phyloP scores from a whole-genome alignment of 2,113 vertebrate genomes.

The Fregata magnificens region DNA sequence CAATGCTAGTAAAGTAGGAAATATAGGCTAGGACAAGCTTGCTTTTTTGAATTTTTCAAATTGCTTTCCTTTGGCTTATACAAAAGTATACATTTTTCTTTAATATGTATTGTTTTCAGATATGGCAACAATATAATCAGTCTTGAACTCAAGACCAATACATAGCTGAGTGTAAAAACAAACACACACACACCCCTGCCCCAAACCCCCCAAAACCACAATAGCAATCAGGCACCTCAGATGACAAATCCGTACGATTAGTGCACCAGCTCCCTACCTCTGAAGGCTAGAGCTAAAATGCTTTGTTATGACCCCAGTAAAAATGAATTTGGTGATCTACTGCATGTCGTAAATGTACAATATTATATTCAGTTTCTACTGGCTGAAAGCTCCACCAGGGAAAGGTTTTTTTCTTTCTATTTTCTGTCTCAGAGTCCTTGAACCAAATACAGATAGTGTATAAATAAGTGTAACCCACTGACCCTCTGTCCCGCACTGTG shows the following conservation, averaged over 20 bases:
- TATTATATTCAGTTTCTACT: not conserved
- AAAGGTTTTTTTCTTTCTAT: constrained; percentile 7
- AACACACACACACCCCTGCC: too few species aligned
- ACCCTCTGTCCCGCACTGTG: constrained; percentile 42
- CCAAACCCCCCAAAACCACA: accelerated
- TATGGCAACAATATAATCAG: not conserved
- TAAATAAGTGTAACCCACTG: constrained; percentile 58
- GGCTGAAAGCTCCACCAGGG: not conserved
- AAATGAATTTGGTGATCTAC: constrained; percentile 43
- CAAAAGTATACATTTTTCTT: not conserved
- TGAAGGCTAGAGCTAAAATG: constrained; percentile 9
- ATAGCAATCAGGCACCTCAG: not conserved
- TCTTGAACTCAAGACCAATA: not conserved
- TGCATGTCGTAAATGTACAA: constrained; percentile 18
- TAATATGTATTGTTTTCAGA: not conserved
- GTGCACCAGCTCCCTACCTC: not conserved
- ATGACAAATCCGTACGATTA: not conserved
- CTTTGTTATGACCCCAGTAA: constrained; percentile 25
- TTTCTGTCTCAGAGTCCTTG: constrained; percentile 40
- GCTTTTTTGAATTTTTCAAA: not conserved
- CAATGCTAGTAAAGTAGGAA: not conserved
- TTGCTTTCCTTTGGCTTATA: not conserved
- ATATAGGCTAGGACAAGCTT: not conserved
- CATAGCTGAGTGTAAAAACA: not conserved
- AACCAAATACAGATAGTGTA: constrained; percentile 44